Percentiles rank a stretch among this genome's conserved stretches.
Evolutionary conservation across 2,797 vertebrate species (phyloP).

Genomic region (Tauraco hartlaubi): DNA sequence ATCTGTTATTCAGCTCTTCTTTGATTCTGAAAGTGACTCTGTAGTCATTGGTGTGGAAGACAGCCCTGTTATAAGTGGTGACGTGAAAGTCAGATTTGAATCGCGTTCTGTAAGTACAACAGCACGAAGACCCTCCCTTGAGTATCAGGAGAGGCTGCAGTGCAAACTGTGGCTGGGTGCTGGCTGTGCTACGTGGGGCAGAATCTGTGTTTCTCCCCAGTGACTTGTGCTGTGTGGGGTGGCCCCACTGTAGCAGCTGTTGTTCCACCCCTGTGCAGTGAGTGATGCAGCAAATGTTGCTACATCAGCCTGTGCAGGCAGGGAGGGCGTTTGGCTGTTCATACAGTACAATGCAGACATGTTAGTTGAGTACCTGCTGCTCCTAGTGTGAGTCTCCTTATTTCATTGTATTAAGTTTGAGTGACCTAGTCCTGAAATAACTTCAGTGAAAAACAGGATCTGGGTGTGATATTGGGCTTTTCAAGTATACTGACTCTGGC

Average conservation of each 20-base stretch:
- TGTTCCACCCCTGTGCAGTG: background rate
- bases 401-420: background rate
- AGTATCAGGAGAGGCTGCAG: background rate
- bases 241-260: background rate
- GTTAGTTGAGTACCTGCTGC: background rate
- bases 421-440: background rate
- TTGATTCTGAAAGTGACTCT: conserved; percentile 86
- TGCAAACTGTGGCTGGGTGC: background rate
- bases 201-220: background rate
- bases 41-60: conserved; percentile 86
- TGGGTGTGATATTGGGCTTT: background rate
- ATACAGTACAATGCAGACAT: no score
- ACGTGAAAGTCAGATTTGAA: conserved; percentile 95
- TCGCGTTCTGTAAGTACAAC: conserved; percentile 87
- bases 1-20: conserved; percentile 84
- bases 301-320: background rate
- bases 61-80: conserved; percentile 88
- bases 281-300: background rate
- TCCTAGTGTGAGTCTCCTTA: background rate
- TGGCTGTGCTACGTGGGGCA: background rate
- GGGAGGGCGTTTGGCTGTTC: background rate
- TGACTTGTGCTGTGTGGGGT: background rate
- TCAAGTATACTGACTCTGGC: background rate
- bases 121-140: background rate
- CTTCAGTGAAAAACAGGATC: background rate